A percentile compares a stretch with the other conserved stretches of the same genome.
phyloP scores from a whole-genome alignment of 2,888 invertebrate genomes.

The Stenodema calcarata region DNA sequence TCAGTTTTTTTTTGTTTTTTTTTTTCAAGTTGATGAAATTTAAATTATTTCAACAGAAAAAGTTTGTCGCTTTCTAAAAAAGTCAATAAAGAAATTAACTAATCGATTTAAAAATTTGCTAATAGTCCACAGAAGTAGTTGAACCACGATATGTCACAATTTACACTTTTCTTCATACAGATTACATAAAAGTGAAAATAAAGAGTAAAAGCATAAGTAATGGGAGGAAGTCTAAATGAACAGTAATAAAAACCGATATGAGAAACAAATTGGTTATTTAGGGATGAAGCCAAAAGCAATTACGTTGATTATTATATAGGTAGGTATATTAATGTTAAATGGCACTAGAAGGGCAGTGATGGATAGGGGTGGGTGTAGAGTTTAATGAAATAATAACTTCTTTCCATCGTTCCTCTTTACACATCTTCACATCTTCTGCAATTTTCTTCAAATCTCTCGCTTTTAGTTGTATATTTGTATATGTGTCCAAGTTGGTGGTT shows the following conservation, averaged over 20 bases:
- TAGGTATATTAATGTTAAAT: slow-evolving; percentile 25
- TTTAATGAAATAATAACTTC: not conserved
- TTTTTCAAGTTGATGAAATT: not conserved
- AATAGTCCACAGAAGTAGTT: slow-evolving; percentile 51
- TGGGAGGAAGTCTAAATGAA: not conserved
- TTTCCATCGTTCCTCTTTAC: not conserved
- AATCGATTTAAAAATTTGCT: slow-evolving; percentile 47
- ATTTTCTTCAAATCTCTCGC: not conserved
- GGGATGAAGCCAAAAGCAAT: slow-evolving; percentile 7
- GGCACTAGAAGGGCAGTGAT: slow-evolving; percentile 54
- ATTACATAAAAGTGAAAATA: not conserved
- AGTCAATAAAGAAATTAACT: slow-evolving; percentile 49
- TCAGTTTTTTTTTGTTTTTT: not conserved
- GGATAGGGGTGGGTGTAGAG: not conserved
- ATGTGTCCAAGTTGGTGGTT: not conserved
- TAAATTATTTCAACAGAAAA: not conserved
- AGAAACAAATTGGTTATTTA: not conserved
- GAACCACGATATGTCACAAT: slow-evolving; percentile 50
- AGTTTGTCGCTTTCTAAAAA: slow-evolving; percentile 31
- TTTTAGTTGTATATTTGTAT: not conserved
- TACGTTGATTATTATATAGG: not conserved
- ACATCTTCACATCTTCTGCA: not conserved
- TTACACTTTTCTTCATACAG: not conserved
- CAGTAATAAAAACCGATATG: not conserved
- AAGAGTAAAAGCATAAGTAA: not conserved